These are phyloP conservation scores for Pollimyrus isidori DNA, from an alignment of 2,113 vertebrate genomes.

Conservation along the genomic window DNA sequence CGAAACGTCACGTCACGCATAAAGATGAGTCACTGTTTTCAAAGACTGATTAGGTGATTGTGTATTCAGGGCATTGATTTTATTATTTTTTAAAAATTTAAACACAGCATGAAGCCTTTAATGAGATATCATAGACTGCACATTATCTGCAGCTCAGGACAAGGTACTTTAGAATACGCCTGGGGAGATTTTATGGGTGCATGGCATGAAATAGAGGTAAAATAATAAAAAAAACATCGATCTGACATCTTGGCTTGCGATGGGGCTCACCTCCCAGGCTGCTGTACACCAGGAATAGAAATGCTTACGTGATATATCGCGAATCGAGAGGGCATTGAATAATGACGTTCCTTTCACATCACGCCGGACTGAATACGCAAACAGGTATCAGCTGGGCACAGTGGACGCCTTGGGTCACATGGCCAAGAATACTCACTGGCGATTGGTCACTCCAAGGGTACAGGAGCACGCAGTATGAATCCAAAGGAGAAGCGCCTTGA, in stretches of 20 bases:
- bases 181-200: not conserved
- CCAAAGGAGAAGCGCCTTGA: not conserved
- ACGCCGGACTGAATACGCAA: not conserved
- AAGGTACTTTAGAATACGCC: not conserved
- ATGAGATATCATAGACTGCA: not conserved
- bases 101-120: not conserved
- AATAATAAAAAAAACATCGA: not conserved
- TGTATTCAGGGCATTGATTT: not conserved
- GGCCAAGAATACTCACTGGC: not conserved
- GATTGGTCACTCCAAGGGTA: not conserved
- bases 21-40: not conserved
- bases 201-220: not conserved
- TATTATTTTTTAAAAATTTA: not conserved
- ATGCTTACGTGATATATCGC: not conserved
- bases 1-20: not conserved
- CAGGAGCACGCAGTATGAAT: not conserved
- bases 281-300: not conserved
- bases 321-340: not conserved
- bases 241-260: not conserved
- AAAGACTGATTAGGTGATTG: not conserved
- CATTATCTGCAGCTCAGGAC: not conserved
- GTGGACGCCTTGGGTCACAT: conserved; percentile 7
- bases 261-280: not conserved
- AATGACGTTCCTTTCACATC: not conserved
- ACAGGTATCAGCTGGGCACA: not conserved